Base-by-base conservation (phyloP, 1,140 invertebrate species). In the Sitodiplosis mosellana region DNA sequence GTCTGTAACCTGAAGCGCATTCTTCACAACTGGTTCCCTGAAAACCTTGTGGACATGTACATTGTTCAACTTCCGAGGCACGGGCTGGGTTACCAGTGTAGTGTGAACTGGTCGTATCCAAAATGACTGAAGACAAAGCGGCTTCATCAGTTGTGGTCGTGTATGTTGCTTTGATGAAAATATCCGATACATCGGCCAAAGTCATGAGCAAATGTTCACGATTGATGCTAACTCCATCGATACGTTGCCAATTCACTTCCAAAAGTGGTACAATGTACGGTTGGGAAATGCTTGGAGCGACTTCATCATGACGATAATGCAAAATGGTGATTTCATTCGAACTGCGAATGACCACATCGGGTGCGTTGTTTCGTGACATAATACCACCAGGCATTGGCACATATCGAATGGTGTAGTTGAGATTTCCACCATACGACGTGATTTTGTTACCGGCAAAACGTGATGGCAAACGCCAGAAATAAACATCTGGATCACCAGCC, bases 91-190 rank as follows among this genome's bases (percentile, higher is more conserved):
- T 68, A n/a, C 81, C 85, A 33, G 76, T 78, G 51, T 84, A 81
- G 4, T 74, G 70, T 36, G 76, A 65, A 15, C 77, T 78, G 0
- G 89, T 86, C 8, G 72, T 81, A 45, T 93, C 88, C 42, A 95
- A 63, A 6, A 75, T 76, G 1, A 89, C 84, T 5, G 76, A 74
- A 0, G 75, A 72, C 7, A 91, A 63, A 0, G 79, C 76, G 1
- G 83, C 80, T 63, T 87, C 74, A 48, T 76, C 68, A 6, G 84
- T 84, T 50, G 79, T 77, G 0, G 76, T 81, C 0, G 85, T 85
- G 60, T 94, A 95, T 1, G 90, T 91, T 2, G 91, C 93, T 61
- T 94, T 91, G 46, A 98, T 87, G 47, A 87, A 73, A 53, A 98
- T 86, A 10, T 75, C 76, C 56, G 87, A 74, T 8, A 98, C 63